Percentiles rank a stretch among this genome's conserved stretches.
Evolutionary conservation across 2,113 vertebrate genomes (phyloP).

Genomic region (Pituophis catenifer): DNA sequence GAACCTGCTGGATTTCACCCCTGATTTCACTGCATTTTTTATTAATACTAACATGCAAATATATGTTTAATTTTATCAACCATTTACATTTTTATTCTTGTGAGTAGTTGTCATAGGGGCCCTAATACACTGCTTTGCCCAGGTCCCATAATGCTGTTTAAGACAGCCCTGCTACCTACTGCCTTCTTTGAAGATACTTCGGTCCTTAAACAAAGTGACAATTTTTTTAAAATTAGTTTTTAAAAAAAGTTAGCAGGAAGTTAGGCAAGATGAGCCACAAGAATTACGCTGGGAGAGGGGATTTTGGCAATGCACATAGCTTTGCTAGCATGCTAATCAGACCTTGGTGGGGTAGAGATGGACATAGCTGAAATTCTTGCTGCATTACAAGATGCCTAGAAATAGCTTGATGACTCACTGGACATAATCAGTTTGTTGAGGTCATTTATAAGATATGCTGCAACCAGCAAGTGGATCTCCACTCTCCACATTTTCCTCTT

Average conservation of each 20-base stretch:
- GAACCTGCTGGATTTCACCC: no score
- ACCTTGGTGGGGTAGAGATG: not conserved
- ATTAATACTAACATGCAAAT: no score
- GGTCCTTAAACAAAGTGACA: not conserved
- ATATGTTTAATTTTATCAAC: no score
- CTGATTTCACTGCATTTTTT: no score
- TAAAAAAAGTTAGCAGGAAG: not conserved
- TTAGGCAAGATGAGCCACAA: not conserved
- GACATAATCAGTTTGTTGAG: not conserved
- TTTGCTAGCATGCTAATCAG: not conserved
- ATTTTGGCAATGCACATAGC: not conserved
- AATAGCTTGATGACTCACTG: not conserved
- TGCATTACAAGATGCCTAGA: not conserved
- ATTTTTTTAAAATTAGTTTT: not conserved
- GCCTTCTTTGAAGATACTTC: not conserved
- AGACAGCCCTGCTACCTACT: not conserved
- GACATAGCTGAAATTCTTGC: not conserved
- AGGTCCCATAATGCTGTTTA: no score
- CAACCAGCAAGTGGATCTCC: not conserved
- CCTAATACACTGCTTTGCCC: no score
- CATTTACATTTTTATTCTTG: no score
- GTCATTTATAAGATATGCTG: not conserved
- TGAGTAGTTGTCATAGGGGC: no score
- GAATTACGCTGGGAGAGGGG: not conserved
- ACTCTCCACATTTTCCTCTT: not conserved